Conservation (phyloP, 2,113 vertebrate genomes). For the Sceloporus tristichus region DNA sequence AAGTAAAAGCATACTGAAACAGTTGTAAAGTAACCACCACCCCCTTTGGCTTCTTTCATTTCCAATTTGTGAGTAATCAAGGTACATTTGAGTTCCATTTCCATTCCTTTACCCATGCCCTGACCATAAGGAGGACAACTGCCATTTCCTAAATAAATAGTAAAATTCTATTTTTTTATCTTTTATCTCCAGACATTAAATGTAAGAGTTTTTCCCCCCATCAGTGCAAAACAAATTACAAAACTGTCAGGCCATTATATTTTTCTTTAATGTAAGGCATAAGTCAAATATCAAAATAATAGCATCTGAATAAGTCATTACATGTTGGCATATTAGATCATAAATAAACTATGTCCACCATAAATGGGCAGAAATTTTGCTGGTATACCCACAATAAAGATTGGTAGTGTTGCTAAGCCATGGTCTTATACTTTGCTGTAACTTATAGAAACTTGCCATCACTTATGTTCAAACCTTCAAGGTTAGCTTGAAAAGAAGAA, state of each 20-base stretch:
- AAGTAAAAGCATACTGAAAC: conserved; percentile 1
- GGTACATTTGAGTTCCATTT: background rate
- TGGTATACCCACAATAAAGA: background rate
- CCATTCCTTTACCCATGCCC: background rate
- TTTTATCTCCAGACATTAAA: background rate
- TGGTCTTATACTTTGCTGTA: background rate
- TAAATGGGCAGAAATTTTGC: background rate
- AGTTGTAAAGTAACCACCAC: background rate
- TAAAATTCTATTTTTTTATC: background rate
- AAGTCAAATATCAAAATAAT: background rate
- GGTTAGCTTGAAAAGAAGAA: background rate
- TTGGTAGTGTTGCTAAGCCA: too few relatives aligned
- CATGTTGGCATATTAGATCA: background rate
- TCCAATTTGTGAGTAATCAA: background rate
- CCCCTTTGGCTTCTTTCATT: background rate
- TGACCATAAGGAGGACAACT: background rate
- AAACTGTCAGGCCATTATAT: background rate
- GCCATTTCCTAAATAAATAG: background rate
- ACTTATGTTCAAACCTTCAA: background rate
- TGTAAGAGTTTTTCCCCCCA: background rate
- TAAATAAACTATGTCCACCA: background rate
- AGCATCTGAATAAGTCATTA: background rate
- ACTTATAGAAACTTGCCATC: background rate
- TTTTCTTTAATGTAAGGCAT: background rate
- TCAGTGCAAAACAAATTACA: background rate